These are phyloP conservation scores for Drosophila colorata DNA, from an alignment of 2,888 invertebrate species.

Conservation along the genomic window DNA sequence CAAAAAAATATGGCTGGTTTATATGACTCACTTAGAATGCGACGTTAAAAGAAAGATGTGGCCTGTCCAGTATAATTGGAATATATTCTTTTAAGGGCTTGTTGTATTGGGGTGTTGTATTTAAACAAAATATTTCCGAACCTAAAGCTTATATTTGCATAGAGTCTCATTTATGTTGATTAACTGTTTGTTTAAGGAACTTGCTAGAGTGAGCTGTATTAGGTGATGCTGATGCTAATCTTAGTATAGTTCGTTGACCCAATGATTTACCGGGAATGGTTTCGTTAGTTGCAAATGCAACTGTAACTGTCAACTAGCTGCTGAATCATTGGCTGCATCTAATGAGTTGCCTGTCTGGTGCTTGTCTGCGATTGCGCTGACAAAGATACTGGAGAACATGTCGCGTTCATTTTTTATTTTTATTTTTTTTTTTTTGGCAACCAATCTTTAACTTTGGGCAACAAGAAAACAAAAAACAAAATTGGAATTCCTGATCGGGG, in stretches of 20 bases:
- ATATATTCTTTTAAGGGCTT: too few species aligned
- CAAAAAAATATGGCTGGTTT: too few species aligned
- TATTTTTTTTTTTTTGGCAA: slow-evolving; percentile 26
- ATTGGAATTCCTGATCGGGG: slow-evolving; percentile 55
- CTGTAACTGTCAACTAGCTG: slow-evolving; percentile 12
- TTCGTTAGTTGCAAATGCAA: background rate
- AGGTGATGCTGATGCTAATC: too few species aligned
- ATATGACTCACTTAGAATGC: too few species aligned
- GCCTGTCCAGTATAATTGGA: too few species aligned
- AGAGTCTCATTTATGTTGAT: too few species aligned
- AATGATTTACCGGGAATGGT: background rate
- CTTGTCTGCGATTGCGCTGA: slow-evolving; percentile 38
- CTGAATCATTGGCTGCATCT: slow-evolving; percentile 14
- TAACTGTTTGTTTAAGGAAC: too few species aligned
- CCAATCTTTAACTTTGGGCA: slow-evolving; percentile 15
- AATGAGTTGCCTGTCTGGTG: slow-evolving; percentile 37
- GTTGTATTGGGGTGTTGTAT: too few species aligned
- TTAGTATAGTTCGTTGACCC: slow-evolving; percentile 6
- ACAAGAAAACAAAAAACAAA: slow-evolving; percentile 38
- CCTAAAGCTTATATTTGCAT: too few species aligned
- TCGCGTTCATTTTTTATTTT: slow-evolving; percentile 14
- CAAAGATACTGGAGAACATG: slow-evolving; percentile 31
- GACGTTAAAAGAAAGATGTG: too few species aligned
- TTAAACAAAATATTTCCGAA: too few species aligned
- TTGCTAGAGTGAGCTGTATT: too few species aligned